Percentiles rank a stretch among this genome's conserved stretches.
Evolutionary conservation across 2,113 vertebrate species (phyloP).

Genomic region (Nothobranchius kuhntae): DNA sequence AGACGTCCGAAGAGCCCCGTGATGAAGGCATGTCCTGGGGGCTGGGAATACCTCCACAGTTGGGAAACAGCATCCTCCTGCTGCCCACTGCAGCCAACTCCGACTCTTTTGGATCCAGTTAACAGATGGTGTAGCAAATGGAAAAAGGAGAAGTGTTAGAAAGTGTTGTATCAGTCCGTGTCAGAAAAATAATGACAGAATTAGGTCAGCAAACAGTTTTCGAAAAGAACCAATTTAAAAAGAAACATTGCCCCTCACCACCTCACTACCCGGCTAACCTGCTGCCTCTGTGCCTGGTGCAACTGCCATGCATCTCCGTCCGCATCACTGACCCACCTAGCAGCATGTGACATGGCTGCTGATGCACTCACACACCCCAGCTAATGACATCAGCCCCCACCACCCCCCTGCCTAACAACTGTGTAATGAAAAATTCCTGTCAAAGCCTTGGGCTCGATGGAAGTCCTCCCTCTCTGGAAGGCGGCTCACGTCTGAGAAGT

Average conservation of each 20-base stretch:
- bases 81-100: slow-evolving; percentile 86
- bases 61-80: slow-evolving; percentile 98
- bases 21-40: slow-evolving; percentile 86
- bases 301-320: slow-evolving; percentile 88
- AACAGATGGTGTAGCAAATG: slow-evolving; percentile 26
- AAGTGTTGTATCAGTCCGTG: slow-evolving; percentile 20
- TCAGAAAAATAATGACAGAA: slow-evolving; percentile 10
- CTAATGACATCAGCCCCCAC: slow-evolving; percentile 91
- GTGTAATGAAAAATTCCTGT: slow-evolving; percentile 80
- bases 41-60: slow-evolving; percentile 67
- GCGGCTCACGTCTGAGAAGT: slow-evolving; percentile 45
- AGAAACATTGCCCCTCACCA: slow-evolving; percentile 14
- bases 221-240: slow-evolving; percentile 6
- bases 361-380: slow-evolving; percentile 91
- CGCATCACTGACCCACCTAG: slow-evolving; percentile 92
- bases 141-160: slow-evolving; percentile 47
- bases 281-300: slow-evolving; percentile 73
- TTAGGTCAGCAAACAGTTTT: slow-evolving; percentile 3
- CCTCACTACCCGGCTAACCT: slow-evolving; percentile 69
- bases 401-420: slow-evolving; percentile 75
- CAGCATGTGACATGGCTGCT: slow-evolving; percentile 97
- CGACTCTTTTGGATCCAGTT: slow-evolving; percentile 81
- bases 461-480: slow-evolving; percentile 53
- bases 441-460: slow-evolving; percentile 63
- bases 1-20: slow-evolving; percentile 86